Conservation (phyloP, 2,888 invertebrate genomes). For the Caenorhabditis sp. region DNA sequence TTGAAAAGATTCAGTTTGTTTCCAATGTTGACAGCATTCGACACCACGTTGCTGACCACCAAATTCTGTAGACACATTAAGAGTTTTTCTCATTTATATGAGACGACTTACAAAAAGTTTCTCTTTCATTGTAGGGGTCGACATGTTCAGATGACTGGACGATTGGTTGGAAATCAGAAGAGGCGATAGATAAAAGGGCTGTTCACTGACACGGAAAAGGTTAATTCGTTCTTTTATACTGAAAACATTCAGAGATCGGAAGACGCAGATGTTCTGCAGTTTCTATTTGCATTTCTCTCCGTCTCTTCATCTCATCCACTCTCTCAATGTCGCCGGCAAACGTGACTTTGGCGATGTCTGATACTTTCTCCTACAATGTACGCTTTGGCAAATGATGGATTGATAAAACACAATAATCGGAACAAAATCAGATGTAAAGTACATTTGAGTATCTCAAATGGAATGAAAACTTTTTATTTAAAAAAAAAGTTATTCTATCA, state of each 20-base stretch:
- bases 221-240: background rate
- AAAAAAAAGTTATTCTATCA: too few relatives aligned
- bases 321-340: background rate
- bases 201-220: background rate
- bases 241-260: background rate
- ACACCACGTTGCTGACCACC: conserved; percentile 26
- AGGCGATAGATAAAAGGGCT: background rate
- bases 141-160: background rate
- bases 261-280: background rate
- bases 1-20: conserved; percentile 63
- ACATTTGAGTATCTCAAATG: too few relatives aligned
- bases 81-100: too few relatives aligned
- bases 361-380: background rate
- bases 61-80: conserved; percentile 21
- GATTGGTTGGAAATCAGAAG: background rate
- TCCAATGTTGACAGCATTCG: conserved; percentile 60
- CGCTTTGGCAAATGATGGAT: background rate
- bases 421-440: too few relatives aligned
- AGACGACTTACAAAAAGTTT: conserved; percentile 8
- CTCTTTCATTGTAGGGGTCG: background rate
- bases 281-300: background rate
- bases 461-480: too few relatives aligned
- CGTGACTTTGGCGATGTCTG: conserved; percentile 5
- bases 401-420: background rate
- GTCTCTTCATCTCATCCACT: background rate